Percentiles rank a stretch among this genome's conserved stretches.
These are phyloP conservation scores for Dufourea novaeangliae DNA, from an alignment of 1,140 invertebrate genomes.

Conservation along the genomic window DNA sequence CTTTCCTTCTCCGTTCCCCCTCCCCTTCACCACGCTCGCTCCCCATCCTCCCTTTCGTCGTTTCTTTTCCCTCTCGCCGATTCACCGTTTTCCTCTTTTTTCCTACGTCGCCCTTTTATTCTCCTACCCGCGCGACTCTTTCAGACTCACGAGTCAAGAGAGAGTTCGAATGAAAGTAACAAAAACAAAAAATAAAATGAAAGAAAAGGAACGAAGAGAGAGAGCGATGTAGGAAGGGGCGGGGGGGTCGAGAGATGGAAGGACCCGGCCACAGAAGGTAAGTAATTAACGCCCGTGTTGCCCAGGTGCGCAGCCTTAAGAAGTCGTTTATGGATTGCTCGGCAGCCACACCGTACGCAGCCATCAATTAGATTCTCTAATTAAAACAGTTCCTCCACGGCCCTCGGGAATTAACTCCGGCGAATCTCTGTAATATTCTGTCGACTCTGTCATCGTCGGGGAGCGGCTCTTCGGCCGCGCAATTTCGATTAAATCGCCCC, in stretches of 20 bases:
- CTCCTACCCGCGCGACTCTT: constrained; percentile 7
- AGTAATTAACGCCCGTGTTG: constrained; percentile 72
- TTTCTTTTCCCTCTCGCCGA: background rate
- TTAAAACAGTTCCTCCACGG: constrained; percentile 68
- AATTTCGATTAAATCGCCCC: background rate
- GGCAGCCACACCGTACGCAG: constrained; percentile 53
- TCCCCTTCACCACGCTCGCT: constrained; percentile 57
- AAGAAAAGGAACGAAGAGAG: background rate
- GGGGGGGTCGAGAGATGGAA: constrained; percentile 46
- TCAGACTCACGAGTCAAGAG: constrained; percentile 36
- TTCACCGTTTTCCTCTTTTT: constrained; percentile 9
- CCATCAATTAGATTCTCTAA: constrained; percentile 73
- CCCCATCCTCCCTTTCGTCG: constrained; percentile 46
- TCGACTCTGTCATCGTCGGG: constrained; percentile 62
- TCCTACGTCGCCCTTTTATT: constrained; percentile 3
- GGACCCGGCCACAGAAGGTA: constrained; percentile 62
- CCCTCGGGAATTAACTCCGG: constrained; percentile 56
- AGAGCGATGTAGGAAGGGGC: background rate
- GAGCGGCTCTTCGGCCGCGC: background rate
- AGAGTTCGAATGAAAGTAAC: constrained; percentile 33
- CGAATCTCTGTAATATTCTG: constrained; percentile 41
- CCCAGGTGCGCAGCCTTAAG: constrained; percentile 69
- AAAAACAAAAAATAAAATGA: constrained; percentile 24
- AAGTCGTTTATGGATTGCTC: constrained; percentile 72
- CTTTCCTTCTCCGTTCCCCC: constrained; percentile 54